Base-by-base conservation (phyloP, 2,797 vertebrate genomes). In the Limnodromus scolopaceus region DNA sequence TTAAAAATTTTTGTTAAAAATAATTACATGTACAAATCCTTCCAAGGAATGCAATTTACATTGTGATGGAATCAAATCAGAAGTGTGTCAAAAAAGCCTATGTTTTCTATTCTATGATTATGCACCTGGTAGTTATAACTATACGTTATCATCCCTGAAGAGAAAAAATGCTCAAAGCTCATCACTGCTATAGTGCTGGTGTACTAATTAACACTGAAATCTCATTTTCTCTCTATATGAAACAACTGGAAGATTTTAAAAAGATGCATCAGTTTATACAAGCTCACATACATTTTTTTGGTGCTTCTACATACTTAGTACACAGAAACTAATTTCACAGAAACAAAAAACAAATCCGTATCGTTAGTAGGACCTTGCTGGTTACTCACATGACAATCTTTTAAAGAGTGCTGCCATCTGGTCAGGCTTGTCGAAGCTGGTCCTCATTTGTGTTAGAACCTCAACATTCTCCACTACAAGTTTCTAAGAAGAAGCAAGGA, bases 341-440 rank as follows among this genome's bases (percentile, higher is more conserved):
- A 61, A 58, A 87, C 36, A 79, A 51, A 92, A 66, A 22, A 3
- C 25, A 93, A 54, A 41, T 85, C 20, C 43, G 0, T 57, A 13
- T 65, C 38, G 87, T 95, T 51, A 94, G 69, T 11, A 94, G 91
- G 80, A 63, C 55, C 55, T 53, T 58, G 36, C 10, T 55, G 71
- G 77, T 94, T 97, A 98, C 99, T 55, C 97, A 99, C 99, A 99
- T 88, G 99, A 99, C 95, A 99, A 98, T 96, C 99, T 99, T 98
- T 99, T 99, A 96, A 99, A 99, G 51, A 99, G 99, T 1, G 99
- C 99, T 11, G 99, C 99, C 99, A 99, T 99, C 98, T 99, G 99
- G 16, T 99, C 99, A 13, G 99, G 99, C 96, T 99, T 99, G 98
- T 99, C 99, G 9, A 99, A 99, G 98, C 99, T 99, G 93, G 99